Conservation (phyloP, 2,888 invertebrate species). For the Drosophila nr. perissopoda region DNA sequence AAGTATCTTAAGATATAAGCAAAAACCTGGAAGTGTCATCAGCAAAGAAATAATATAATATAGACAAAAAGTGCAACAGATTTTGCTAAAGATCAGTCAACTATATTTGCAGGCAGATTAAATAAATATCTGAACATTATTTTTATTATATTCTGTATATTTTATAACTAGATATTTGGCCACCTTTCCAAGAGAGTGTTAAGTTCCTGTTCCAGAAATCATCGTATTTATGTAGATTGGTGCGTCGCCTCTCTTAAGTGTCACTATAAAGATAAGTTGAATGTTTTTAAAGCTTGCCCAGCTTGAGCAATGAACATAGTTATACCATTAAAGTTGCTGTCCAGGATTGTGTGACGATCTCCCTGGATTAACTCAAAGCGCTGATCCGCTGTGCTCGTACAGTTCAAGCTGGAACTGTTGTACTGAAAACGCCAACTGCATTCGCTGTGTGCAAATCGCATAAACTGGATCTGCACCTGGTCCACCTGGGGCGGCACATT, state of each 20-base stretch:
- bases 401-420: constrained; percentile 26
- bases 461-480: constrained; percentile 42
- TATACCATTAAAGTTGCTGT: constrained; percentile 48
- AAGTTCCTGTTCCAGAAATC: constrained; percentile 6
- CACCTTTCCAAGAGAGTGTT: not conserved
- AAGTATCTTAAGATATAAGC: not conserved
- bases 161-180: not conserved
- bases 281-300: not conserved
- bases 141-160: too few species aligned
- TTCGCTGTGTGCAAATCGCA: constrained; percentile 41
- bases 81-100: not conserved
- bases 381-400: constrained; percentile 10
- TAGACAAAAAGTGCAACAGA: not conserved
- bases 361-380: constrained; percentile 45
- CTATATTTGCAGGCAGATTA: not conserved
- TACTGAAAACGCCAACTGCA: constrained; percentile 43
- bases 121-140: not conserved
- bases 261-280: constrained; percentile 35
- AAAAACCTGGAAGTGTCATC: not conserved
- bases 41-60: not conserved
- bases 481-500: constrained; percentile 50
- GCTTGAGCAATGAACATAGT: too few species aligned
- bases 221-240: constrained; percentile 39
- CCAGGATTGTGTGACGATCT: constrained; percentile 21
- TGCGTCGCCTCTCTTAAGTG: constrained; percentile 24